Conservation (phyloP, 2,797 vertebrate species). For the Lepilemur ruficaudatus region DNA sequence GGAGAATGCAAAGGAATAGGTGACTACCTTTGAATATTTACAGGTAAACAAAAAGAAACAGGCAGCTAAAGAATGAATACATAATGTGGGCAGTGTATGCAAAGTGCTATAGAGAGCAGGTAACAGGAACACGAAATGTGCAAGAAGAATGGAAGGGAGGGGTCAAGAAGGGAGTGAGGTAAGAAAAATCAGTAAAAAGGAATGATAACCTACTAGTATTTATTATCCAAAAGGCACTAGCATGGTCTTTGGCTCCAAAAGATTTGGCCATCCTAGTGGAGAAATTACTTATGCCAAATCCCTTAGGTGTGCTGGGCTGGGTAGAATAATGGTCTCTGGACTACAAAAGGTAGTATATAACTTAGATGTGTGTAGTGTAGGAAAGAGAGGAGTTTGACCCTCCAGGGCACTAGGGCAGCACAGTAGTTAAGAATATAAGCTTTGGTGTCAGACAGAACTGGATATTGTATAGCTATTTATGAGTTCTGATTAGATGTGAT, state of each 20-base stretch:
- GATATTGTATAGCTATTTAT: background rate
- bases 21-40: background rate
- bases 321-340: background rate
- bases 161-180: background rate
- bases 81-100: background rate
- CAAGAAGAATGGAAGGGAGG: background rate
- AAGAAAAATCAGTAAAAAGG: background rate
- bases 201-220: background rate
- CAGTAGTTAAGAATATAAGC: background rate
- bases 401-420: background rate
- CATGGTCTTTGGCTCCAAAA: background rate
- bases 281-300: background rate
- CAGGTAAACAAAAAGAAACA: constrained; percentile 22
- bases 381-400: background rate
- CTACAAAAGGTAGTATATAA: background rate
- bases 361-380: background rate
- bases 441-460: constrained; percentile 25
- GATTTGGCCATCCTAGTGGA: background rate
- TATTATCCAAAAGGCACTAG: background rate
- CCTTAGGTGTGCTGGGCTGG: background rate
- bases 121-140: background rate
- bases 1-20: background rate
- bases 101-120: background rate
- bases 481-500: background rate
- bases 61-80: background rate